Evolutionary conservation across 2,888 invertebrate genomes (phyloP), one percentile per base, ranked within the genome.

Genomic region (Palloptera scutellata): DNA sequence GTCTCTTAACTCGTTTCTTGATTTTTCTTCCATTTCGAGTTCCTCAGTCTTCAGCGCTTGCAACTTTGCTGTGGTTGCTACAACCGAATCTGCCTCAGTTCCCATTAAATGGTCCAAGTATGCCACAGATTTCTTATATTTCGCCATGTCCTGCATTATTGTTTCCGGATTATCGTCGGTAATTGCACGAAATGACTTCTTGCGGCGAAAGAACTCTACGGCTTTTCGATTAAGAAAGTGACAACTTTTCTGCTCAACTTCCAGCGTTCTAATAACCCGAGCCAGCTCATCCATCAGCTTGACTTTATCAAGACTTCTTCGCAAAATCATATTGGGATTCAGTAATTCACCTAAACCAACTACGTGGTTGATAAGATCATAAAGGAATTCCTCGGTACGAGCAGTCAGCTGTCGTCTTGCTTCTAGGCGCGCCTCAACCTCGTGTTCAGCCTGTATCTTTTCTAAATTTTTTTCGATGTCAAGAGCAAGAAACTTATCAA

Each of bases 191-290:
- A 19, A 30, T 15, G 73, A 68, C n/a, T 68, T 75, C 45, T 72
- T 68, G 0, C 81, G 77, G 1, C 76, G 79, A 60, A 72, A 80
- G 61, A 78, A 76, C 0, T 81, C 79, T 1, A 66, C 52, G 3
- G 75, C 58, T 58, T 80, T 82, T 1, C 73, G 55, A 64, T 77
- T 75, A 0, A 83, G 67, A 41, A 78, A 74, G 6, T 67, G 17
- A 1, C 67, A 54, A 5, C 60, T 55, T 8, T 57, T 65, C 45
- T 72, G 75, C 19, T 77, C 76, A 1, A 68, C 2, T 13, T 72
- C 70, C 0, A 69, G 48, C 1, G 69, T 10, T 3, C n/a, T 19
- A 4, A 73, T 1, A 0, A 61, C 62, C 0, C 41, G 11, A 15
- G 69, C 61, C 0, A 83, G 15, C 5, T 59, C 67, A 0, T 19